Percentiles rank a stretch among this genome's conserved stretches.
Conservation (phyloP, 2,797 vertebrate genomes). For the Leuciscus waleckii region DNA sequence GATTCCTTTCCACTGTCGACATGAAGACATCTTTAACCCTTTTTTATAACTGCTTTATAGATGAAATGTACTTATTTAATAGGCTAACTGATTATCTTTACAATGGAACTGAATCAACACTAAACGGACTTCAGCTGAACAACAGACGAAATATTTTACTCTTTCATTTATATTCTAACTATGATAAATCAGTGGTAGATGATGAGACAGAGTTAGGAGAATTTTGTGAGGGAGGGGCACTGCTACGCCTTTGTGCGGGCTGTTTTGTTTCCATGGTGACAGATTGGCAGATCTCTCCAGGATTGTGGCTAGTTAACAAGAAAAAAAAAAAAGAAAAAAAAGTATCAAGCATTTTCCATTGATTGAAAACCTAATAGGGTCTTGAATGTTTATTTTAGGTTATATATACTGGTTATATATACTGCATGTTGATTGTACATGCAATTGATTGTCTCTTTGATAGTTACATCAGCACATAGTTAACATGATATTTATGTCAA, state of each 20-base stretch:
- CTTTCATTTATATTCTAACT: neutral
- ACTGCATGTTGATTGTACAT: neutral
- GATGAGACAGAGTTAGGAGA: neutral
- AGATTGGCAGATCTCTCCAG: neutral
- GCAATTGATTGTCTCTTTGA: neutral
- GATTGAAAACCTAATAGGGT: neutral
- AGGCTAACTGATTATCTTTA: neutral
- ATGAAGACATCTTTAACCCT: neutral
- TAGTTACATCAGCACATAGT: neutral
- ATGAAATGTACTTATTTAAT: neutral
- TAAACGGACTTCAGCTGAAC: neutral
- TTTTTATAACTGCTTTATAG: too few relatives aligned
- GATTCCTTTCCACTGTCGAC: neutral
- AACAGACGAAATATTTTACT: neutral
- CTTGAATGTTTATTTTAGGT: neutral
- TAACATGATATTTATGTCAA: neutral
- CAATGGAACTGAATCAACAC: neutral
- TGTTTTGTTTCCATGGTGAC: neutral
- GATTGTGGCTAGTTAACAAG: neutral
- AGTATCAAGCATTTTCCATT: neutral
- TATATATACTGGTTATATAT: neutral
- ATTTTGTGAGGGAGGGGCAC: neutral
- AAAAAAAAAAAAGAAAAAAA: neutral
- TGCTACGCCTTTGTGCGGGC: neutral
- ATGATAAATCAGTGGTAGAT: neutral